Evolutionary conservation across 1,140 invertebrate species (phyloP), one percentile per base, ranked within the genome.

Genomic region (Sitobion miscanthi): DNA sequence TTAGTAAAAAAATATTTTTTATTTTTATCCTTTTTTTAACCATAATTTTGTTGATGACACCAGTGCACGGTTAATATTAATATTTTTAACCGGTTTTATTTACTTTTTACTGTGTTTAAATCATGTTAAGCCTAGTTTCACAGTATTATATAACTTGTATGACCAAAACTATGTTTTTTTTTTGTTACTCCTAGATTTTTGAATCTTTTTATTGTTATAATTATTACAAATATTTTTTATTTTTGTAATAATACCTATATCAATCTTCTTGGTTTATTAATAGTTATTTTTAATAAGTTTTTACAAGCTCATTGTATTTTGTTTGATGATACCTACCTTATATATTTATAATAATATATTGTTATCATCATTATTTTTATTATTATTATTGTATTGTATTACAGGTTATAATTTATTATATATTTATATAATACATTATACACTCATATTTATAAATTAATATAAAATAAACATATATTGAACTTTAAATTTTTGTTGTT

Each of bases 161-260:
- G 91, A 85, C 91, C 91, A 86, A 93, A 93, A 85, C 23, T 92
- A 47, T 62, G 11, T 77, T 83, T 54, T 92, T 91, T 82, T 82
- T 93, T 86, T 93, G 82, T 93, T 93, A 86, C 82, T 93, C 62
- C 14, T 93, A 93, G 49, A 93, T 92, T 85, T 77, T 93, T 54
- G 11, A 93, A 45, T 54, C 47, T 85, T 93, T 86, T 21, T 57
- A 86, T 93, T 85, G 91, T 93, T 93, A 93, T 54, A 86, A 93
- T 86, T 86, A 85, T 93, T 52, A 93, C 42, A 20, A 45, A 69
- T 69, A 88, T 88, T 88, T 87, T 45, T 45, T 14, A 69, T 69
- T 69, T 69, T 90, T 90, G 38, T 90, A 90, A 69, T 62, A 42
- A 90, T 62, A 42, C 88, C 14, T 90, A 47, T 69, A 90, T 47